Percentiles rank a stretch among this genome's conserved stretches.
Conservation (phyloP, 1,140 invertebrate genomes). For the Drosophila sp. region DNA sequence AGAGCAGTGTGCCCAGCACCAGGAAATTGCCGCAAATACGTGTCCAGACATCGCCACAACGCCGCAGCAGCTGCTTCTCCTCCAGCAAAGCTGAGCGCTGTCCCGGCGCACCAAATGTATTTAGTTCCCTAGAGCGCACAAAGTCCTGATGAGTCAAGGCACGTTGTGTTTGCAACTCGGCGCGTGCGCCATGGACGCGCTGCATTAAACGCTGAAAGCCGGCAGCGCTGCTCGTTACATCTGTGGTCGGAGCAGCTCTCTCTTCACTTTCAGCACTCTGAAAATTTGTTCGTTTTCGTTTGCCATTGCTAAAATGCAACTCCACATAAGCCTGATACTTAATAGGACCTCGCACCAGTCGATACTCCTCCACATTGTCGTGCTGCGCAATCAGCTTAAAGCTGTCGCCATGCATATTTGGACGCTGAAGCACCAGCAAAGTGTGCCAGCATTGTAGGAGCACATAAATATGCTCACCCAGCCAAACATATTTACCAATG, state of each 20-base stretch:
- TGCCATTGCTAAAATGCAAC: constrained; percentile 51
- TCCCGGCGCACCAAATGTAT: constrained; percentile 47
- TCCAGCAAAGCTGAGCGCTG: constrained; percentile 61
- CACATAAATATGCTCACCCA: constrained; percentile 48
- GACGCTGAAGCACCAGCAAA: constrained; percentile 54
- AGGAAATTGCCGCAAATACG: constrained; percentile 52
- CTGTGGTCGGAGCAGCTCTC: neutral
- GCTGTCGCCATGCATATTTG: constrained; percentile 30
- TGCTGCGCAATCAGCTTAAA: constrained; percentile 53
- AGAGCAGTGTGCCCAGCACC: constrained; percentile 52
- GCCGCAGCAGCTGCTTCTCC: constrained; percentile 62
- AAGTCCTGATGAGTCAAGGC: constrained; percentile 59
- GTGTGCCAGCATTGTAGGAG: constrained; percentile 59
- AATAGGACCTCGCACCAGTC: constrained; percentile 45
- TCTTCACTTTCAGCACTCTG: constrained; percentile 12
- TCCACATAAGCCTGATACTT: constrained; percentile 62
- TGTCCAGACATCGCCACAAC: constrained; percentile 68
- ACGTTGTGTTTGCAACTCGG: constrained; percentile 49
- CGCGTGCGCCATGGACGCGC: constrained; percentile 46
- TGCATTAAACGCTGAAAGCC: constrained; percentile 50
- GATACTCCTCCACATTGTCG: constrained; percentile 28
- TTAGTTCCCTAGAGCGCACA: constrained; percentile 22
- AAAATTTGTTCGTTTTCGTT: constrained; percentile 56
- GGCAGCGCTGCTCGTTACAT: neutral
- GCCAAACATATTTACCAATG: constrained; percentile 62